Percentiles rank a stretch among this genome's conserved stretches.
These are phyloP conservation scores for Ceratotherium simum DNA, from an alignment of 2,113 vertebrate genomes.

Conservation along the genomic window DNA sequence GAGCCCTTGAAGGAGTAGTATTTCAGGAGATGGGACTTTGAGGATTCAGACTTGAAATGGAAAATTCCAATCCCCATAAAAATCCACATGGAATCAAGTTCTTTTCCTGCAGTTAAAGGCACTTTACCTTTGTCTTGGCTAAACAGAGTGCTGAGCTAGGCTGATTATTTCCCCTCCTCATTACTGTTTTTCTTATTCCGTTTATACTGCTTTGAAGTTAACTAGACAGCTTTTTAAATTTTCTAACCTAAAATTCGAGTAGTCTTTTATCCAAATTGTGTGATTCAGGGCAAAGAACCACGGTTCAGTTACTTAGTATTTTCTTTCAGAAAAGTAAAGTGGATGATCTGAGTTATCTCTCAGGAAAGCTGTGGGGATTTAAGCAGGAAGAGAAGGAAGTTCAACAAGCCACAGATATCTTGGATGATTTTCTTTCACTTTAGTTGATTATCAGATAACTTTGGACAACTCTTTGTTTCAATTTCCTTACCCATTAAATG, in stretches of 20 bases:
- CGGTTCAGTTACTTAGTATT: not conserved
- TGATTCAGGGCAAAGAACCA: not conserved
- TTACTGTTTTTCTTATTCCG: not conserved
- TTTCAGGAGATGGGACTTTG: not conserved
- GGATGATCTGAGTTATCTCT: not conserved
- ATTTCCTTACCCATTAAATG: not conserved
- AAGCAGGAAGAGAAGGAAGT: not conserved
- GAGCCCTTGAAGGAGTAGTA: not conserved
- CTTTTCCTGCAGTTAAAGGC: not conserved
- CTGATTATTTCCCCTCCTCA: not conserved
- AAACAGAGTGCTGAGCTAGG: not conserved
- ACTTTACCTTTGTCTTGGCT: not conserved
- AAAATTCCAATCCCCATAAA: not conserved
- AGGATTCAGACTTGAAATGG: not conserved
- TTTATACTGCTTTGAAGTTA: not conserved
- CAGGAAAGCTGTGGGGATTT: not conserved
- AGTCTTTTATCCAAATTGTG: not conserved
- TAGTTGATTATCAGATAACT: not conserved
- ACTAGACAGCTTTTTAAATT: not conserved
- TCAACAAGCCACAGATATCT: not conserved
- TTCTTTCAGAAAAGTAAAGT: not conserved
- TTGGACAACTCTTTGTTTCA: no score
- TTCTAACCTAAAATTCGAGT: not conserved
- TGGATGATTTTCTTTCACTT: not conserved
- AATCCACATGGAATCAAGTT: not conserved